phyloP scores from a whole-genome alignment of 2,888 invertebrate species.

The Electrophaes corylata region DNA sequence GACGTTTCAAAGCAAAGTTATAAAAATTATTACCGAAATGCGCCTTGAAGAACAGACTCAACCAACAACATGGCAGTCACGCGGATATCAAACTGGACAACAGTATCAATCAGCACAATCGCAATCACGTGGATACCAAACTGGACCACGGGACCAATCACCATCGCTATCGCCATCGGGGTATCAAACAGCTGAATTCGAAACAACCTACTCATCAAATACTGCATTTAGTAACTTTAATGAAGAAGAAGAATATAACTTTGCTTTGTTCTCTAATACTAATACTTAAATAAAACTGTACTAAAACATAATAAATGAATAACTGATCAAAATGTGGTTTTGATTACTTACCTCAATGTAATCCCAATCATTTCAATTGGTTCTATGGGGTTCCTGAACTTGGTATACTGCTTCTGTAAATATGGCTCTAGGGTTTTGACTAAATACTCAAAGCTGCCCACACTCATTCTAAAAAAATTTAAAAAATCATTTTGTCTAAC shows the following conservation, averaged over 20 bases:
- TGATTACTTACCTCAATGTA: slow-evolving; percentile 43
- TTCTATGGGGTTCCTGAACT: slow-evolving; percentile 44
- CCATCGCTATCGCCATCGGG: background rate
- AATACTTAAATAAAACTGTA: background rate
- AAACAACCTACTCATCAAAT: background rate
- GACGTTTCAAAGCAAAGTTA: slow-evolving; percentile 36
- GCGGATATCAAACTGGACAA: slow-evolving; percentile 34
- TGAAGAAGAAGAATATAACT: background rate
- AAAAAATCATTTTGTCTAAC: background rate
- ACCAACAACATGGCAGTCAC: slow-evolving; percentile 36
- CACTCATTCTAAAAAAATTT: background rate
- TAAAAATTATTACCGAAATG: slow-evolving; percentile 29
- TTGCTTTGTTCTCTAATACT: background rate
- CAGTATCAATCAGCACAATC: too few relatives aligned
- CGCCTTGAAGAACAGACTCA: slow-evolving; percentile 20
- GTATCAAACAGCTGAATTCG: background rate
- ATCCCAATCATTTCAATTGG: slow-evolving; percentile 45
- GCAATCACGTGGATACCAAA: too few relatives aligned
- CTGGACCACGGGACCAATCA: background rate
- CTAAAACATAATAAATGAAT: background rate
- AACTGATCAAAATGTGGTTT: background rate
- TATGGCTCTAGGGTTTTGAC: background rate
- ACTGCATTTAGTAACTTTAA: background rate
- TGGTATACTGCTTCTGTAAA: slow-evolving; percentile 11
- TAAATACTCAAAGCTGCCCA: background rate